Base-by-base conservation (phyloP, 1,140 invertebrate species). In the Tetramorium parvispinum region DNA sequence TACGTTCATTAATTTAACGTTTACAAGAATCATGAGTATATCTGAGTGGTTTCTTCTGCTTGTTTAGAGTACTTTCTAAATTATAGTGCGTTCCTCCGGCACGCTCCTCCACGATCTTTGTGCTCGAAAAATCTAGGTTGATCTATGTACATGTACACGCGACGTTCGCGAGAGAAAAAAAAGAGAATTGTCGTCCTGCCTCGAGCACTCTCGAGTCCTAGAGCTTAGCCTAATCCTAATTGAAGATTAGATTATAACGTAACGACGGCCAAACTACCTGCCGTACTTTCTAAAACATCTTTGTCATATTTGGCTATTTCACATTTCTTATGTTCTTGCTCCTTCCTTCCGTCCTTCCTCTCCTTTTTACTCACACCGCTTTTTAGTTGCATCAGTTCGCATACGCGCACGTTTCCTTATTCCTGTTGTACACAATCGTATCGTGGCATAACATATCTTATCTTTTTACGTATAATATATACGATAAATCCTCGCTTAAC, bases 291-390 rank as follows among this genome's bases (percentile, higher is more conserved):
- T 85, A 85, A 82, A 92, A 91, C 86, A 91, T 91, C 89, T 93
- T 91, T 91, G 87, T 92, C 89, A 93, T 91, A 93, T 95, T 95
- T 94, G 93, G 94, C 93, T 94, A 93, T 92, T 91, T 90, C 86
- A 88, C 90, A 87, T 82, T 46, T 76, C 55, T 46, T 32, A 85
- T 55, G 1, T 40, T 21, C 40, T 43, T 37, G 27, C 21, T 73
- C 37, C 49, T 49, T n/a, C 21, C 18, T 65, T 76, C 81, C 82
- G 11, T 32, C 65, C 10, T 73, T 65, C 5, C 32, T 81, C 65
- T 86, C 16, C 57, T 46, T 55, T 77, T 75, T 78, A 27, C 11
- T 82, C 32, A 66, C 43, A 66, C 43, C 32, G 24, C 11, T 46
- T 24, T 55, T 86, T 53, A 66, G 24, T 46, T 32, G 16, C 63